phyloP scores from a whole-genome alignment of 2,797 vertebrate species.

The Hafferia zeledoni region DNA sequence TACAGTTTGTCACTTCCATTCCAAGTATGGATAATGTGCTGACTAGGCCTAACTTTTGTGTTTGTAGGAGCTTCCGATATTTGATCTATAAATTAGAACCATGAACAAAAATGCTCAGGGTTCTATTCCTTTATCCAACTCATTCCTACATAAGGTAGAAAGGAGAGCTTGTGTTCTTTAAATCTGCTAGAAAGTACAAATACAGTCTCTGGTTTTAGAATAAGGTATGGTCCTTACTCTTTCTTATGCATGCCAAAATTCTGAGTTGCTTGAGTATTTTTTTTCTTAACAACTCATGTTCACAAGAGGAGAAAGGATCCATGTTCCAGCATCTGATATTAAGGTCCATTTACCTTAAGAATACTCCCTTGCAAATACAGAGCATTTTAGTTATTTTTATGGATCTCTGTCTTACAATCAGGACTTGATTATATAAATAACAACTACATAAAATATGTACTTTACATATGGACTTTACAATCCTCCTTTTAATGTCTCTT shows the following conservation, averaged over 20 bases:
- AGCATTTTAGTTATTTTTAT: not conserved
- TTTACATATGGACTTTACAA: not conserved
- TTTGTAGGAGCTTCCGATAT: not conserved
- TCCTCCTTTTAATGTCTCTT: not conserved
- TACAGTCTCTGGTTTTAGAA: not conserved
- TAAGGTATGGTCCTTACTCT: not conserved
- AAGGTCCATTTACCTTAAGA: not conserved
- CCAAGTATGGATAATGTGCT: not conserved
- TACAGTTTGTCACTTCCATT: not conserved
- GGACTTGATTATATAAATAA: not conserved
- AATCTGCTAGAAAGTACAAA: not conserved
- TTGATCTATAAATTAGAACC: not conserved
- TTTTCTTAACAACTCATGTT: not conserved
- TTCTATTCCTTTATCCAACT: not conserved
- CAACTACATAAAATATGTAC: not conserved
- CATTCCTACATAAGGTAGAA: not conserved
- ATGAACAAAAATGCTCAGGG: not conserved
- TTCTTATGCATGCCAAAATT: not conserved
- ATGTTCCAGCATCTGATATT: not conserved
- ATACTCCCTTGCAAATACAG: not conserved
- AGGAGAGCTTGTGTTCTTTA: not conserved
- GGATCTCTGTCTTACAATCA: not conserved
- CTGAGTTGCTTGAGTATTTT: not conserved
- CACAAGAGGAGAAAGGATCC: not conserved
- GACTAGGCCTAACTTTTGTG: not conserved